phyloP scores from a whole-genome alignment of 2,797 vertebrate species.

The Clamator glandarius region DNA sequence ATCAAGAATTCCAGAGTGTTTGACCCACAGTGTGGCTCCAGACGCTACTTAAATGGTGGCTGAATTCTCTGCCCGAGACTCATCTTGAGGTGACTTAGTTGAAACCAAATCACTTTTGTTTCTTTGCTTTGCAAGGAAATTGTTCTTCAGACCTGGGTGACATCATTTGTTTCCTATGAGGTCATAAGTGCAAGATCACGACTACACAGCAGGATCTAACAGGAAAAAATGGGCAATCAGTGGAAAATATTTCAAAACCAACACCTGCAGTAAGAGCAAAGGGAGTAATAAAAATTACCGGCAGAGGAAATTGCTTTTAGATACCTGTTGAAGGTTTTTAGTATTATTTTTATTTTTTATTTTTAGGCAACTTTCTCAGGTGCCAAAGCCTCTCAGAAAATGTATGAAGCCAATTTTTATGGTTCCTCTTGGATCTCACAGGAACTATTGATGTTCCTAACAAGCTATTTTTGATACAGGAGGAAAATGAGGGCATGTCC shows the following conservation, averaged over 20 bases:
- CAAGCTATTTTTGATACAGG: conserved; percentile 13
- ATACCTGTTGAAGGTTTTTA: not conserved
- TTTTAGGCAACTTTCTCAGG: conserved; percentile 22
- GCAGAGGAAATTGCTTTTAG: conserved; percentile 59
- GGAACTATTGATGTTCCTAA: conserved; percentile 46
- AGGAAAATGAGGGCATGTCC: conserved; percentile 34
- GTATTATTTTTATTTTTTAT: conserved; percentile 37
- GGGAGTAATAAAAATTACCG: conserved; percentile 66
- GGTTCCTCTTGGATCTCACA: conserved; percentile 13
- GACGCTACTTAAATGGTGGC: not conserved
- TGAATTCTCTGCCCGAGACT: not conserved
- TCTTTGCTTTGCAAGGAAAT: conserved; percentile 9
- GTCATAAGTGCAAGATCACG: conserved; percentile 46
- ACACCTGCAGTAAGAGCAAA: conserved; percentile 48
- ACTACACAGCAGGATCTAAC: conserved; percentile 32
- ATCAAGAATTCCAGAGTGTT: not conserved
- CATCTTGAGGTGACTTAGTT: not conserved
- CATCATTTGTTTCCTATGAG: conserved; percentile 52
- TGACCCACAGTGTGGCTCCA: not conserved
- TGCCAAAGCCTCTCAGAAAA: not conserved
- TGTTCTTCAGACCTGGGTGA: not conserved
- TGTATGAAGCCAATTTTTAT: not conserved
- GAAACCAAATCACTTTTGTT: not conserved
- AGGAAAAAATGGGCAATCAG: conserved; percentile 38
- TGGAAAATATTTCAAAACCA: conserved; percentile 21